phyloP scores from a whole-genome alignment of 2,113 vertebrate genomes.

The Atrichornis clamosus region DNA sequence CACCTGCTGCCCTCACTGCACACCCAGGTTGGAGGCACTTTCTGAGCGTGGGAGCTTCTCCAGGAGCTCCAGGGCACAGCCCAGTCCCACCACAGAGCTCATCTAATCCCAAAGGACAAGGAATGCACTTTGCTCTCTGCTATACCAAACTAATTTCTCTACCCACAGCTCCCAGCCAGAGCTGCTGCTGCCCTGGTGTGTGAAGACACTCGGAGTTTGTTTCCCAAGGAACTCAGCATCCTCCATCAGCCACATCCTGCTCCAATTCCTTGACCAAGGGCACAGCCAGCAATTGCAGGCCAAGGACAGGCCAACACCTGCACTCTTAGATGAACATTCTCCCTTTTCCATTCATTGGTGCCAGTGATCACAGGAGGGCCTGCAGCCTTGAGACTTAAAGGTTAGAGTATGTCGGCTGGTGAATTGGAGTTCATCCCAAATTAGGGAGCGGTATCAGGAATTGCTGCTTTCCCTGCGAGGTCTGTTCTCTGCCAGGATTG shows the following conservation, averaged over 20 bases:
- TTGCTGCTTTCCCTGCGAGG: background rate
- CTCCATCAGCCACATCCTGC: background rate
- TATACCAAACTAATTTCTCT: background rate
- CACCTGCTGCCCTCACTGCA: background rate
- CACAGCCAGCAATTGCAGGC: background rate
- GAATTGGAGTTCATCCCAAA: background rate
- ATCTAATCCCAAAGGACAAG: background rate
- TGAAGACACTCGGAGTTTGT: background rate
- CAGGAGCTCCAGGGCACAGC: background rate
- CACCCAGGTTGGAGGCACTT: accelerated
- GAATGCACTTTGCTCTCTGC: background rate
- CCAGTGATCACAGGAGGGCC: background rate
- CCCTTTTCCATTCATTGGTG: background rate
- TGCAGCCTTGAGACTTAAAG: background rate
- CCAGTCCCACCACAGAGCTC: background rate
- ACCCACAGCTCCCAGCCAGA: background rate
- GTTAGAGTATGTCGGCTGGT: background rate
- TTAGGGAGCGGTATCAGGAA: background rate
- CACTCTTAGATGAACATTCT: background rate
- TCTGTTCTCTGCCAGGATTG: background rate
- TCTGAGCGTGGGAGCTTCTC: background rate
- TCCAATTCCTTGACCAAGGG: accelerated
- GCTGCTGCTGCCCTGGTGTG: background rate
- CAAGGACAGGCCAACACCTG: background rate
- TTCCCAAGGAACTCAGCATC: background rate